These are phyloP conservation scores for Neria commutata DNA, from an alignment of 2,888 invertebrate species.

Conservation along the genomic window DNA sequence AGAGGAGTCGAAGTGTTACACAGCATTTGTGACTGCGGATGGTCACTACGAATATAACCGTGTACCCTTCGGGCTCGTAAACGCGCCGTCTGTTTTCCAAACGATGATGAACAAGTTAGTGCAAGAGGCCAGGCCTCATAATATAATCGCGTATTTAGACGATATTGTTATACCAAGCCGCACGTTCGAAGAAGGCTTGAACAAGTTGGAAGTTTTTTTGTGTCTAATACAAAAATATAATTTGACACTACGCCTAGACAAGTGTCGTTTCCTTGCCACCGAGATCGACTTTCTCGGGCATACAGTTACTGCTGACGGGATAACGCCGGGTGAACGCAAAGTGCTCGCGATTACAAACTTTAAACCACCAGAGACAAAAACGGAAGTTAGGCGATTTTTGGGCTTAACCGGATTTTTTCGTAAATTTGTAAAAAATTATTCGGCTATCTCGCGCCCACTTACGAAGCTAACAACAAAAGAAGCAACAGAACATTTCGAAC, in stretches of 20 bases:
- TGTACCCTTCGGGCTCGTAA: constrained; percentile 13
- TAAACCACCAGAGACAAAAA: constrained; percentile 6
- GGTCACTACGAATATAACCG: constrained; percentile 12
- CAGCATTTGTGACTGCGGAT: constrained; percentile 12
- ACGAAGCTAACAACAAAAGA: constrained; percentile 2
- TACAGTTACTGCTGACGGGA: constrained; percentile 12
- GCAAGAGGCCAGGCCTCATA: background rate
- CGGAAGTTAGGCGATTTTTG: constrained; percentile 11
- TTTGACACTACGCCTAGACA: constrained; percentile 19
- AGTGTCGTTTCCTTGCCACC: constrained; percentile 19
- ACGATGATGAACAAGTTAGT: constrained; percentile 7
- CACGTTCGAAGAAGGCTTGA: background rate
- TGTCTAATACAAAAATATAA: background rate
- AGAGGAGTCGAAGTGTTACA: constrained; percentile 8
- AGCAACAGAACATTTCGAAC: background rate
- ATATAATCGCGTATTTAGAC: constrained; percentile 10
- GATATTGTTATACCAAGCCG: constrained; percentile 21
- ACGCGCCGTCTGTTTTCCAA: constrained; percentile 15
- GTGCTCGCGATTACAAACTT: constrained; percentile 9
- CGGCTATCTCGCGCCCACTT: constrained; percentile 10
- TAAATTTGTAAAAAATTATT: constrained; percentile 13
- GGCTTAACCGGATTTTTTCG: constrained; percentile 13
- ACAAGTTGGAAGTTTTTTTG: background rate
- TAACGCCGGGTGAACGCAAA: constrained; percentile 20
- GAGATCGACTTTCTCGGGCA: constrained; percentile 20